Conservation (phyloP, 2,888 invertebrate genomes). For the Oegoconia quadripuncta region DNA sequence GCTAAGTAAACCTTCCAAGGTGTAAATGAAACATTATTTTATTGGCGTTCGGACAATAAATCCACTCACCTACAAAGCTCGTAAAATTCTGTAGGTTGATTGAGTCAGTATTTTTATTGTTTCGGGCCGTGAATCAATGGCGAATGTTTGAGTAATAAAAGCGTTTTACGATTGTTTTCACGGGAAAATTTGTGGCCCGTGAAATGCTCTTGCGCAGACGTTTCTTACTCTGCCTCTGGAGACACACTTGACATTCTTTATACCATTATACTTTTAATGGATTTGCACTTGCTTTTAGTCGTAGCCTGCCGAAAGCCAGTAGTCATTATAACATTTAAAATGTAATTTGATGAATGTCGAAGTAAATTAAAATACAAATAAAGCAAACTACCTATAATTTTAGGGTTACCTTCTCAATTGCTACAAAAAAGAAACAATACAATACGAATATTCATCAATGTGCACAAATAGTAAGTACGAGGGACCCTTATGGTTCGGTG, state of each 20-base stretch:
- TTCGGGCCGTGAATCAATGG: conserved; percentile 75
- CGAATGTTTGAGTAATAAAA: conserved; percentile 76
- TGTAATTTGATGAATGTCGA: too few species aligned
- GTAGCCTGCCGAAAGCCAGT: too few species aligned
- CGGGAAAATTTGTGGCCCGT: conserved; percentile 74
- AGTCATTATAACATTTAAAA: too few species aligned
- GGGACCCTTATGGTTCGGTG: too few species aligned
- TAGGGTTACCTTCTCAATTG: too few species aligned
- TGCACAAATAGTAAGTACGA: too few species aligned
- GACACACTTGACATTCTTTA: conserved; percentile 51
- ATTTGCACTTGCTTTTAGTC: too few species aligned
- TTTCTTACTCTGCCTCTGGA: conserved; percentile 54
- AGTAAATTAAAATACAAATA: too few species aligned
- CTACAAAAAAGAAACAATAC: too few species aligned
- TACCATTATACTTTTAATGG: conserved; percentile 27
- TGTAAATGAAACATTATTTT: conserved; percentile 69
- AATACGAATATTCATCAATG: too few species aligned
- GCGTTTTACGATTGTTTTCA: conserved; percentile 76
- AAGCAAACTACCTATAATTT: too few species aligned
- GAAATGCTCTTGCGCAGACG: conserved; percentile 64
- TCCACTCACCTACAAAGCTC: conserved; percentile 66
- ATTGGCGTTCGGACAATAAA: conserved; percentile 63
- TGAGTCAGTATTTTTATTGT: conserved; percentile 79
- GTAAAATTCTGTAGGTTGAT: conserved; percentile 74
- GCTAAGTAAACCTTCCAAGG: conserved; percentile 42